Conservation (phyloP, 2,797 vertebrate genomes). For the Rhodeus uyekii region DNA sequence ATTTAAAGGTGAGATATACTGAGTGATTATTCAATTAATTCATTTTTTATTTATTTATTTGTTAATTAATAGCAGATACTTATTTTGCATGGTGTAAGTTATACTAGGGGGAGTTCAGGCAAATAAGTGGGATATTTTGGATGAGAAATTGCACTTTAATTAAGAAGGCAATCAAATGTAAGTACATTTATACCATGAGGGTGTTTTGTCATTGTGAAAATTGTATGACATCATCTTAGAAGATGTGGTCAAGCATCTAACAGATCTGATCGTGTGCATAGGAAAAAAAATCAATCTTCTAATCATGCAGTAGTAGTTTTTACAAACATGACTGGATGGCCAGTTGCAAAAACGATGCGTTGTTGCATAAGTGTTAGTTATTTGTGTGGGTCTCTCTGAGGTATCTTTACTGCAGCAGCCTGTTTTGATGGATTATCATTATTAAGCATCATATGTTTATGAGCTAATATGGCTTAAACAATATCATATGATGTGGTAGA, state of each 20-base stretch:
- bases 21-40: not conserved
- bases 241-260: not conserved
- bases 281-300: too few species aligned
- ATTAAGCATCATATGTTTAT: not conserved
- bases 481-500: not conserved
- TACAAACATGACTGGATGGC: not conserved
- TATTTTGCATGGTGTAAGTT: not conserved
- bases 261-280: not conserved
- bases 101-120: not conserved
- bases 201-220: not conserved
- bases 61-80: not conserved
- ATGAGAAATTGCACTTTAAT: too few species aligned
- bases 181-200: not conserved
- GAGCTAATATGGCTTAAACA: not conserved
- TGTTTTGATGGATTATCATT: not conserved
- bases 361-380: not conserved
- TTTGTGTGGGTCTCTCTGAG: not conserved
- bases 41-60: not conserved
- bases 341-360: not conserved
- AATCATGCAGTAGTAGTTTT: too few species aligned
- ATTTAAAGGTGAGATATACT: slow-evolving; percentile 85
- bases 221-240: not conserved
- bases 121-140: not conserved
- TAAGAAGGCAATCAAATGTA: too few species aligned
- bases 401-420: not conserved